These are phyloP conservation scores for Stichodactyla helianthus DNA, from an alignment of 64 coral and sea anemone species.

Conservation along the genomic window DNA sequence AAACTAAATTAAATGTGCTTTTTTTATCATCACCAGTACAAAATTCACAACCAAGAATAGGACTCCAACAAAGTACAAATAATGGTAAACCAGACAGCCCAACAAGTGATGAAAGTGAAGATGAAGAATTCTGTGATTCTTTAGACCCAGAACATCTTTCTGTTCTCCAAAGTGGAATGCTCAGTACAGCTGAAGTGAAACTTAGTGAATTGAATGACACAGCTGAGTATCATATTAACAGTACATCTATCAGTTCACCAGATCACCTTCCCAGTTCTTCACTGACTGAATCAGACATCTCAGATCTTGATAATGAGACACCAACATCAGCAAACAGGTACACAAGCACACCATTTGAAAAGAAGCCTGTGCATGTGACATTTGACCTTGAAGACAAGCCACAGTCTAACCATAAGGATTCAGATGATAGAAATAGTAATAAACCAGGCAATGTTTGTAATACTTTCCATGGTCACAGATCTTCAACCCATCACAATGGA, in stretches of 20 bases:
- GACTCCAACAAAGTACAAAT: background rate
- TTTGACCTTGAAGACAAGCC: constrained; percentile 49
- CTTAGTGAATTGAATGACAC: background rate
- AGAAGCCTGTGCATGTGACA: constrained; percentile 71
- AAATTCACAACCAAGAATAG: background rate
- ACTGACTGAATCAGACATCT: constrained; percentile 72
- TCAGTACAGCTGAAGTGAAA: constrained; percentile 21
- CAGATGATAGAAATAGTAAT: background rate
- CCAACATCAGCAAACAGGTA: background rate
- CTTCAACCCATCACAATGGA: background rate
- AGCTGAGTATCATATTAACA: background rate
- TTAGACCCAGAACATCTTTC: constrained; percentile 76
- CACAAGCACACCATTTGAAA: constrained; percentile 76
- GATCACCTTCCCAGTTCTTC: constrained; percentile 45
- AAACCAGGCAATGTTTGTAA: constrained; percentile 1
- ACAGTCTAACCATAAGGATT: background rate
- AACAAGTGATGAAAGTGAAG: constrained; percentile 86
- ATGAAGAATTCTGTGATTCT: constrained; percentile 89
- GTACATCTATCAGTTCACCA: constrained; percentile 24
- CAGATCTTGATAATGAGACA: constrained; percentile 60
- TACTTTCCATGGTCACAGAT: background rate
- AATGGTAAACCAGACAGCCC: background rate
- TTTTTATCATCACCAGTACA: background rate
- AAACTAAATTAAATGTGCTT: background rate
- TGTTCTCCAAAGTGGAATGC: constrained; percentile 31